These are phyloP conservation scores for Tholera decimalis DNA, from an alignment of 2,888 invertebrate genomes.

Conservation along the genomic window DNA sequence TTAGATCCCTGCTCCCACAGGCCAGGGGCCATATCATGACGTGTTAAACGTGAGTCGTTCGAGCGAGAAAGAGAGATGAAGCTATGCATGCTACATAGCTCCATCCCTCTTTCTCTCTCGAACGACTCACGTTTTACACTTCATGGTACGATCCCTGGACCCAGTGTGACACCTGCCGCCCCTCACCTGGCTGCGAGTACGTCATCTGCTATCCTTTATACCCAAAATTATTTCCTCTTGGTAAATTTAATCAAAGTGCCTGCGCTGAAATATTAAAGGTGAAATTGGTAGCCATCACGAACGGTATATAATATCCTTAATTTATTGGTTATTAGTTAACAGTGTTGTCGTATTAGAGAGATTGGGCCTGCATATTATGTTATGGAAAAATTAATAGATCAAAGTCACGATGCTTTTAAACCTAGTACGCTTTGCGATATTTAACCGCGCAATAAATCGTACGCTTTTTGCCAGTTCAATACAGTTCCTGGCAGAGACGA, in stretches of 20 bases:
- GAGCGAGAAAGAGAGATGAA: no score
- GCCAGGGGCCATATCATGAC: no score
- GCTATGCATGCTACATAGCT: no score
- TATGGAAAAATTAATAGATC: background rate
- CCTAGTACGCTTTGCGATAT: no score
- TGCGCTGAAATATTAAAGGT: constrained; percentile 52
- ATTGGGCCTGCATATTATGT: background rate
- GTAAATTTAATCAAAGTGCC: constrained; percentile 57
- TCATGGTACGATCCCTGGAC: no score
- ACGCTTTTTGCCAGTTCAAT: no score
- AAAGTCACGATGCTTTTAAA: background rate
- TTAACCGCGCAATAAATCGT: no score
- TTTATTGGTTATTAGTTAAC: constrained; percentile 38
- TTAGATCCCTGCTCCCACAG: no score
- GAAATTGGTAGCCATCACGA: constrained; percentile 41
- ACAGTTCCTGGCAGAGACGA: no score
- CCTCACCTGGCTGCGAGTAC: background rate
- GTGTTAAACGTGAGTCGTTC: no score
- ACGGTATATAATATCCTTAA: constrained; percentile 35
- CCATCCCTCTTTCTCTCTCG: no score
- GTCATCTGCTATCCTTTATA: constrained; percentile 37
- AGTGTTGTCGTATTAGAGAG: background rate
- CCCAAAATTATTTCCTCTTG: constrained; percentile 36
- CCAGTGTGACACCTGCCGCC: background rate
- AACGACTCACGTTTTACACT: no score